Evolutionary conservation across 2,888 invertebrate genomes (phyloP), one percentile per base, ranked within the genome.

Genomic region (Thymelicus lineola): DNA sequence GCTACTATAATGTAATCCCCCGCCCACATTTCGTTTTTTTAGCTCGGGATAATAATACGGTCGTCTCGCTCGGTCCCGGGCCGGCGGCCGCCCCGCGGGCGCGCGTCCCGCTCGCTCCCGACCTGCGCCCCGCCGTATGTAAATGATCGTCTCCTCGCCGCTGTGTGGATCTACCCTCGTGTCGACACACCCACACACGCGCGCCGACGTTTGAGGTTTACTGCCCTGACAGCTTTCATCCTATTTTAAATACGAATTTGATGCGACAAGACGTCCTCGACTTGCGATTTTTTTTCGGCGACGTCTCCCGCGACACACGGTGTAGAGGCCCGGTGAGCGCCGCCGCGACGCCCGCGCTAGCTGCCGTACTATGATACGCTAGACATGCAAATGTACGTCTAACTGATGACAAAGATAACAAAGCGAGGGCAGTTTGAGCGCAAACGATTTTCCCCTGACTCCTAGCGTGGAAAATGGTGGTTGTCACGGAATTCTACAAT

Each of bases 1-100:
- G 93, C 94, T 94, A 93, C 94, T 93, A 92, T 94, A 94, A 94
- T 94, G 91, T 94, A 94, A 94, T 93, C 94, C 94, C 90, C 94
- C 94, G 94, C 94, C 94, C 94, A 94, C 93, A 90, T 91, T 92
- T 89, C 89, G 88, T 89, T 92, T 93, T 93, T 93, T 91, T 89
- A 88, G 87, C 85, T 82, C 84, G 84, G 86, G 90, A 90, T 88
- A 86, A 87, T 86, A 87, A 85, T 91, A 91, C 88, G 88, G 89
- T 91, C 83, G 88, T 91, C 93, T 88, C 90, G 86, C 84, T 93
- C 88, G 74, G 85, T 76, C 84, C 80, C 78, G 82, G 80, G 78
- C 74, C 78, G 83, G 82, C 80, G 80, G 83, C 78, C 82, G 82
- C 84, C 85, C 87, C 85, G 72, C 78, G 77, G 78, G 79, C 74